These are phyloP conservation scores for Phoebastria nigripes DNA, from an alignment of 2,797 vertebrate genomes.

Conservation along the genomic window DNA sequence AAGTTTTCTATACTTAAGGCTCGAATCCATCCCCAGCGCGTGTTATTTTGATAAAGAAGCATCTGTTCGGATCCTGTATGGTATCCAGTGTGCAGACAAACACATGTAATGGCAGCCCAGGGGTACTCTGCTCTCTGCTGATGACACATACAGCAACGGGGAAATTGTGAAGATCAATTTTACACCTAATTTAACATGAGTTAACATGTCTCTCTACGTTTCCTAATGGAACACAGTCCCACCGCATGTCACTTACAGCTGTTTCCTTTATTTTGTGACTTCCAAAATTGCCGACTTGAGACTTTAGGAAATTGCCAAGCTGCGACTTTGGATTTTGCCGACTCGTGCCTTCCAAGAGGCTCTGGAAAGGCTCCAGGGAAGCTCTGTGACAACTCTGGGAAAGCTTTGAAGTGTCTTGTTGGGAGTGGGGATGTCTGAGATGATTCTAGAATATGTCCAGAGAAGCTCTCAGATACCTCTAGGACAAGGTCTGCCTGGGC, in stretches of 20 bases:
- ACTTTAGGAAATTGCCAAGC: background rate
- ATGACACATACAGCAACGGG: background rate
- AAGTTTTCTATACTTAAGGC: background rate
- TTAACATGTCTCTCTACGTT: background rate
- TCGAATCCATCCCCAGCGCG: background rate
- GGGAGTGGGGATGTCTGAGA: background rate
- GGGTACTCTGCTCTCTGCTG: background rate
- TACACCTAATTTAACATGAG: constrained; percentile 34
- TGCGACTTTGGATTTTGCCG: background rate
- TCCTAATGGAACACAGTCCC: background rate
- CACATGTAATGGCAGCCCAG: background rate
- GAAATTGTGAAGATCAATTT: background rate
- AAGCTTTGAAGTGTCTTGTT: background rate
- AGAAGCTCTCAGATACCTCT: background rate
- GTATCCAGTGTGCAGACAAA: background rate
- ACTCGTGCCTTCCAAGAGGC: background rate
- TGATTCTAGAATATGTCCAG: background rate
- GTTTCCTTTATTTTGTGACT: background rate
- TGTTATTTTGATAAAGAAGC: background rate
- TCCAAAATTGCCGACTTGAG: background rate
- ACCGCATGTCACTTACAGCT: background rate
- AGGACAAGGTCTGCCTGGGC: background rate
- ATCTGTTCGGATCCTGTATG: background rate
- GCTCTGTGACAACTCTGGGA: background rate
- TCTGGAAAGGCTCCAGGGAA: background rate